Evolutionary conservation across 2,113 vertebrate genomes (phyloP).

Genomic region (Symphodus melops): DNA sequence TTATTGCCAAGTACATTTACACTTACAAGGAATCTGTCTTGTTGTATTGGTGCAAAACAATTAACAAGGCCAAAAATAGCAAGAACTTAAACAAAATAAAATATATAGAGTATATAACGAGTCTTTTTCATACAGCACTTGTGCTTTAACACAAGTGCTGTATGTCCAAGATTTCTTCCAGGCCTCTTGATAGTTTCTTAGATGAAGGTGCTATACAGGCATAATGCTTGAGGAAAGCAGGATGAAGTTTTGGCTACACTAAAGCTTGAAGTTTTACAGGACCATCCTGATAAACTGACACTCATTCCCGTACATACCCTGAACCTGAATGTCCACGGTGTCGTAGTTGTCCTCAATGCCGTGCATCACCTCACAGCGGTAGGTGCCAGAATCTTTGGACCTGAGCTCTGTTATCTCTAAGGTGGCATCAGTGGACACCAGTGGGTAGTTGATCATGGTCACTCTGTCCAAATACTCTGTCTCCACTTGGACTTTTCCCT

Average conservation of each 20-base stretch:
- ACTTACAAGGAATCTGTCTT: no score
- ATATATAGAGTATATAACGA: no score
- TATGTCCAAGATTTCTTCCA: background rate
- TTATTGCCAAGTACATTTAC: no score
- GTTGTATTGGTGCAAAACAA: background rate
- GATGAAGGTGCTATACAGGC: no score
- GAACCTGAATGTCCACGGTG: slow-evolving; percentile 88
- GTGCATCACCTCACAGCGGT: slow-evolving; percentile 93
- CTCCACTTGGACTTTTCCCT: slow-evolving; percentile 86
- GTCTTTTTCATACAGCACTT: no score
- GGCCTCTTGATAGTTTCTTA: no score
- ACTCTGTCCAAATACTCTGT: slow-evolving; percentile 87
- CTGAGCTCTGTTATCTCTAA: slow-evolving; percentile 90
- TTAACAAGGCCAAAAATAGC: no score
- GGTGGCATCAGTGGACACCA: slow-evolving; percentile 89
- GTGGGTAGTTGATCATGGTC: slow-evolving; percentile 91
- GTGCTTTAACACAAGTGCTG: no score
- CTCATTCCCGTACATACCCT: slow-evolving; percentile 82
- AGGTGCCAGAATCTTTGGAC: slow-evolving; percentile 91
- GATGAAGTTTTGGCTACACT: background rate
- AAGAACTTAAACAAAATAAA: no score
- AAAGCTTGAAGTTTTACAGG: background rate
- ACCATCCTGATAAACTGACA: background rate
- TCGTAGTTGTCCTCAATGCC: slow-evolving; percentile 92
- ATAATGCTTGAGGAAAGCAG: no score